Conservation (phyloP, 64 coral and sea anemone species). For the Stylophora pistillata region DNA sequence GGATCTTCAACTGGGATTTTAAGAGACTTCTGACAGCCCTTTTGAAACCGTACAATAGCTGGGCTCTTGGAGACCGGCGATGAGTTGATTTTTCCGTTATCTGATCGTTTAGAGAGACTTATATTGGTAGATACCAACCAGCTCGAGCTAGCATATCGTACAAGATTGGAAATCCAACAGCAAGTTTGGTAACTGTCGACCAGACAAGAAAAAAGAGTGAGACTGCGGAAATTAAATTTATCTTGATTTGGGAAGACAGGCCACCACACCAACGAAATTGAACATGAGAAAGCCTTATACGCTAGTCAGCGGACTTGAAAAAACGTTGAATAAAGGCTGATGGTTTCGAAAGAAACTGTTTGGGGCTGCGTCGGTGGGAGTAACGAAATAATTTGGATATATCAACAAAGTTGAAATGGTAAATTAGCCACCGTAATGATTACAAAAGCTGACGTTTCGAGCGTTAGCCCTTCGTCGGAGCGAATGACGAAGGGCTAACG, state of each 20-base stretch:
- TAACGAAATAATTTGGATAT: too few relatives aligned
- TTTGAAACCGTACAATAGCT: conserved; percentile 45
- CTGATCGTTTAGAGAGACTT: conserved; percentile 33
- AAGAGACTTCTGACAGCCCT: conserved; percentile 39
- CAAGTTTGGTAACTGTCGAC: conserved; percentile 42
- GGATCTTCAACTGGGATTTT: conserved; percentile 69
- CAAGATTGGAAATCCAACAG: conserved; percentile 55
- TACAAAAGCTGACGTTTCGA: too few relatives aligned
- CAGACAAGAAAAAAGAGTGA: background rate
- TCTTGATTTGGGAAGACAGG: background rate
- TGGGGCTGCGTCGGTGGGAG: too few relatives aligned
- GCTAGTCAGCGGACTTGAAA: too few relatives aligned
- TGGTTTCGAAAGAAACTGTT: too few relatives aligned
- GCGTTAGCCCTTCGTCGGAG: too few relatives aligned
- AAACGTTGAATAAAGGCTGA: too few relatives aligned
- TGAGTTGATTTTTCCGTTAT: conserved; percentile 61
- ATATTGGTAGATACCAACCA: conserved; percentile 51
- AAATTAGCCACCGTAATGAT: too few relatives aligned
- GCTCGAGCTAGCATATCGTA: background rate
- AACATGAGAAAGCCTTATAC: too few relatives aligned
- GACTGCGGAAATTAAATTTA: background rate
- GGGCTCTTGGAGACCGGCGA: conserved; percentile 59
- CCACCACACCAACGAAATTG: background rate
- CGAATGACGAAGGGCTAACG: too few relatives aligned
- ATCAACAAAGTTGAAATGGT: too few relatives aligned